phyloP scores from a whole-genome alignment of 2,113 vertebrate species.

The Hydrolagus affinis region DNA sequence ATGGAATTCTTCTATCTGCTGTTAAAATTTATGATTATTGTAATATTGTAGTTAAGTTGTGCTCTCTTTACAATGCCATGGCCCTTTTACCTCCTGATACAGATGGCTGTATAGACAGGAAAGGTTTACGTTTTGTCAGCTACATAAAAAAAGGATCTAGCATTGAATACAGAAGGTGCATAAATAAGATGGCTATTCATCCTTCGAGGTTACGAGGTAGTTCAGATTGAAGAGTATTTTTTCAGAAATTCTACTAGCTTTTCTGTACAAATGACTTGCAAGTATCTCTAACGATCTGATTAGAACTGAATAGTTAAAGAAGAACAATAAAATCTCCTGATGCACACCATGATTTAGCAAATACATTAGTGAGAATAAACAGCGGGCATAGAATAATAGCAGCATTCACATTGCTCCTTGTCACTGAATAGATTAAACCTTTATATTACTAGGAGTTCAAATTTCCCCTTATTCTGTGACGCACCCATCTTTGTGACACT shows the following conservation, averaged over 20 bases:
- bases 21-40: conserved; percentile 50
- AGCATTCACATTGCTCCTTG: no score
- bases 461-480: no score
- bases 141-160: neutral
- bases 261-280: neutral
- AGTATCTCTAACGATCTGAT: neutral
- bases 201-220: no score
- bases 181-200: neutral
- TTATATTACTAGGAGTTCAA: no score
- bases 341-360: neutral
- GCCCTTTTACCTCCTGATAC: conserved; percentile 30
- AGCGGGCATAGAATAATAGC: no score
- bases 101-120: conserved; percentile 9
- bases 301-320: neutral
- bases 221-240: neutral
- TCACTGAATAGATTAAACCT: no score
- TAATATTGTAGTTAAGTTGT: conserved; percentile 44
- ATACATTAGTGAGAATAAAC: neutral
- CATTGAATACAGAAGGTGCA: neutral
- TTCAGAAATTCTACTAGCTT: neutral
- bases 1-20: conserved; percentile 50
- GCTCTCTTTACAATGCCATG: conserved; percentile 42
- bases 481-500: no score
- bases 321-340: neutral
- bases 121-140: conserved; percentile 23